Base-by-base conservation (phyloP, 30 jellyfish, hydroid and myxozoan genomes). In the Morbakka virulenta region DNA sequence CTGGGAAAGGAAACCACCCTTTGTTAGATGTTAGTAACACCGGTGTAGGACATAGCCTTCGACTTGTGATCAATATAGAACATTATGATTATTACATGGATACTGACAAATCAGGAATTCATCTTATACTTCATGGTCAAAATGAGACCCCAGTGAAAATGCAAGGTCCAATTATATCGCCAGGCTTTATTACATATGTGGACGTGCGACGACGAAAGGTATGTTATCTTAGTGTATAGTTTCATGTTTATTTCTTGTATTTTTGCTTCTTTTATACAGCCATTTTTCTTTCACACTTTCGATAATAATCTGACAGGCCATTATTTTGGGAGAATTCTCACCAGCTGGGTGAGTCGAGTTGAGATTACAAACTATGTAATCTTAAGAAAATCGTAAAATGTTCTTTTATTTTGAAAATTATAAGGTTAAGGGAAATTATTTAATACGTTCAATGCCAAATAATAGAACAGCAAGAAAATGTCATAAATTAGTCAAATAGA, bases 81-180 rank as follows among this genome's bases (percentile, higher is more conserved):
- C 95, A 86, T 41, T 81, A 73, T 69, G 98, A 92, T 62, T 85
- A 92, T 35, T 85, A 71, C 65, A 67, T 29, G 1, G 96, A 92
- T 61, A 72, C 94, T 1, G 49, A 14, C 2, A 87, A 86, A 24
- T 69, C 95, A 1, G 96, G 96, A 4, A 25, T 77, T 25, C 67
- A 64, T 11, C 76, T 85, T 62, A 77, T 77, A 26, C 28, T 75
- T 32, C 95, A 85, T 32, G 95, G 79, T 35, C 95, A 83, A 50
- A 50, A 76, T 1, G 95, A 83, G 63, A 83, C 95, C 6, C 95
- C 95, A n/a, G 84, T 83, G 1, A 80, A 76, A n/a, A 64, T 68
- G 81, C 72, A 67, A 35, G 95, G 95, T 2, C 32, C 77, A 4
- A 28, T 50, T 1, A 30, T 85, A 3, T 47, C 95, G 12, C 95